Evolutionary conservation across 2,797 vertebrate genomes (phyloP), one percentile per base, ranked within the genome.

Genomic region (Peromyscus eremicus): DNA sequence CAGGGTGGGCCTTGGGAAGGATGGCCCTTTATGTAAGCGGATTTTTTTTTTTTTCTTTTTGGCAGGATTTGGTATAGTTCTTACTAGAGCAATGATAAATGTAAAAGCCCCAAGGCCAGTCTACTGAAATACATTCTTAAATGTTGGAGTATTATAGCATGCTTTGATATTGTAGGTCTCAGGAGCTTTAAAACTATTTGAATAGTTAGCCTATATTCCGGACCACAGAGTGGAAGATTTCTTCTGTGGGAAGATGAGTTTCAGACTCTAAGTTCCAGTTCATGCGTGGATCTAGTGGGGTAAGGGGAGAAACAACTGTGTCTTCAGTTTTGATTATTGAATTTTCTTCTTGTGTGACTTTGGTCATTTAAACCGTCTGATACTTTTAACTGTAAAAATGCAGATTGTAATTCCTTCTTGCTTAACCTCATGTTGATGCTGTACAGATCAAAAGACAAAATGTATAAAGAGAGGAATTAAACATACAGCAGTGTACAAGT

Each of bases 231-330:
- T 89, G 14, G 70, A 55, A 75, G 79, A 57, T 73, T 71, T 43
- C 75, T 86, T 96, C 71, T 73, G 66, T 55, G 27, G 77, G 17
- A 91, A 87, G 57, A 87, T 86, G 21, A 11, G 46, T 94, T 92
- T 94, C 77, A 91, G 29, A 81, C 91, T 62, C 52, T 9, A 70
- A 49, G 55, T 17, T 86, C 68, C 32, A 79, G 2, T 9, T 92
- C 73, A 40, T 6, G 86, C 11, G 40, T n/a, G 43, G 73, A 25
- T n/a, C 89, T 1, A 91, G 23, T 89, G 32, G 10, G 21, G n/a
- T 27, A 73, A 92, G 43, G 64, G 57, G 95, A 49, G 81, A 66
- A 17, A 46, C 68, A 79, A 17, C 23, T 90, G 19, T 32, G 25
- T 52, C 71, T 92, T 92, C 55, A 70, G 43, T 93, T 92, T 92